phyloP scores from a whole-genome alignment of 2,888 invertebrate genomes.

The Drosophila robusta region DNA sequence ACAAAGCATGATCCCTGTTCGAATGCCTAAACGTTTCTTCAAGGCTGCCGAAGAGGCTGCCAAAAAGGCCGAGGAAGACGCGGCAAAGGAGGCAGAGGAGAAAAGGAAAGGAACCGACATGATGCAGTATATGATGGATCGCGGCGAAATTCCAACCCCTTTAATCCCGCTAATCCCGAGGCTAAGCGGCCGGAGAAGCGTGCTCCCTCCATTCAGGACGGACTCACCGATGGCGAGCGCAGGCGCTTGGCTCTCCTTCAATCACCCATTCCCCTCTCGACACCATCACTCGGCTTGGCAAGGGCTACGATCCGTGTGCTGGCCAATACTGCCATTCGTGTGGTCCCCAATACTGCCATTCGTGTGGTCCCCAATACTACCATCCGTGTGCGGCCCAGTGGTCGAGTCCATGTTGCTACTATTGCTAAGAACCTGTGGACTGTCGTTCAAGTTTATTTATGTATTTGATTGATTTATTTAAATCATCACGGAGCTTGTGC shows the following conservation, averaged over 20 bases:
- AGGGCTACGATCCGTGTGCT: conserved; percentile 16
- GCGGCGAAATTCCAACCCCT: too few relatives aligned
- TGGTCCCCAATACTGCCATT: conserved; percentile 1
- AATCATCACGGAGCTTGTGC: too few relatives aligned
- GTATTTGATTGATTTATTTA: too few relatives aligned
- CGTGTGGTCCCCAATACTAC: neutral
- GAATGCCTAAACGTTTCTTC: conserved; percentile 4
- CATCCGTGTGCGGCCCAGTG: conserved; percentile 2
- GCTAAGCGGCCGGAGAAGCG: too few relatives aligned
- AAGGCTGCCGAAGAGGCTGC: neutral
- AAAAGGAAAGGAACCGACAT: conserved; percentile 1
- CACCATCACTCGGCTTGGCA: conserved; percentile 59
- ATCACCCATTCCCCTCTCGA: conserved; percentile 58
- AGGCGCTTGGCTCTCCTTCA: conserved; percentile 37
- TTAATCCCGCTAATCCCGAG: too few relatives aligned
- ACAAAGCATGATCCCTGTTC: neutral
- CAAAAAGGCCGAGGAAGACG: neutral
- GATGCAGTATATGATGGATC: neutral
- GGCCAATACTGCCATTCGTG: conserved; percentile 32
- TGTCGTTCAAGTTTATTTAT: too few relatives aligned
- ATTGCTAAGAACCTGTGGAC: conserved; percentile 6
- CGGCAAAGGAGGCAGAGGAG: neutral
- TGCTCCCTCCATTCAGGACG: conserved; percentile 26
- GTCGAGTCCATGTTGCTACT: conserved; percentile 11
- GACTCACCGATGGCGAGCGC: conserved; percentile 40